Percentiles rank a stretch among this genome's conserved stretches.
These are phyloP conservation scores for Diaphora mendica DNA, from an alignment of 2,888 invertebrate genomes.

Conservation along the genomic window DNA sequence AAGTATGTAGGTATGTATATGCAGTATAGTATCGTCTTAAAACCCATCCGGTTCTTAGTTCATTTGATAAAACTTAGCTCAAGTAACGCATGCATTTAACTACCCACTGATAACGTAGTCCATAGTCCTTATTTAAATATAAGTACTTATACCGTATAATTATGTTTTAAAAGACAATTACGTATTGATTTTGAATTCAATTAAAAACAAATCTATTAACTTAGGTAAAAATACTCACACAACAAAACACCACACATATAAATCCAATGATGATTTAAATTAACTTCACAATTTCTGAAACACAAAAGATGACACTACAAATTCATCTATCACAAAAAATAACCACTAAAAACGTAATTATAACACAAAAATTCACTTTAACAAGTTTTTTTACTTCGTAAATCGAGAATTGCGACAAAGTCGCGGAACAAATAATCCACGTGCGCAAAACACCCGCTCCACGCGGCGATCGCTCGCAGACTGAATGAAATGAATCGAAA, in stretches of 20 bases:
- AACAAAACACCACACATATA: slow-evolving; percentile 63
- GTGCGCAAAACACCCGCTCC: slow-evolving; percentile 43
- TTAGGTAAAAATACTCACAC: slow-evolving; percentile 48
- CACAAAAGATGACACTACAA: slow-evolving; percentile 50
- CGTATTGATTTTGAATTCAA: slow-evolving; percentile 8
- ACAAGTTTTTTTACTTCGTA: slow-evolving; percentile 62
- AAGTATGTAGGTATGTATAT: slow-evolving; percentile 25
- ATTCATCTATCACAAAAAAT: slow-evolving; percentile 61
- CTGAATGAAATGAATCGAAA: slow-evolving; percentile 59
- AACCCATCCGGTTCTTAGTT: slow-evolving; percentile 30
- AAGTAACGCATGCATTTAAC: not conserved
- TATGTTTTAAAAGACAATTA: not conserved
- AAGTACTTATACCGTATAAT: not conserved
- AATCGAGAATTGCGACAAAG: slow-evolving; percentile 61
- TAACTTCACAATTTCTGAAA: slow-evolving; percentile 56
- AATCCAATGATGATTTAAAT: slow-evolving; percentile 65
- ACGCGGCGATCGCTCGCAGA: slow-evolving; percentile 68
- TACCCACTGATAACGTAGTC: slow-evolving; percentile 23
- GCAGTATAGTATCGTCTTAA: slow-evolving; percentile 31
- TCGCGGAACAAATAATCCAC: slow-evolving; percentile 40
- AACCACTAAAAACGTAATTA: slow-evolving; percentile 68
- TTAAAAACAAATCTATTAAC: not conserved
- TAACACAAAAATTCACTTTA: slow-evolving; percentile 63
- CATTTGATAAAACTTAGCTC: slow-evolving; percentile 37
- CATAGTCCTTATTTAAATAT: not conserved